Evolutionary conservation across 92 coral and sea anemone species (phyloP), one percentile per base, ranked within the genome.

Genomic region (Virgularia gustaviana): DNA sequence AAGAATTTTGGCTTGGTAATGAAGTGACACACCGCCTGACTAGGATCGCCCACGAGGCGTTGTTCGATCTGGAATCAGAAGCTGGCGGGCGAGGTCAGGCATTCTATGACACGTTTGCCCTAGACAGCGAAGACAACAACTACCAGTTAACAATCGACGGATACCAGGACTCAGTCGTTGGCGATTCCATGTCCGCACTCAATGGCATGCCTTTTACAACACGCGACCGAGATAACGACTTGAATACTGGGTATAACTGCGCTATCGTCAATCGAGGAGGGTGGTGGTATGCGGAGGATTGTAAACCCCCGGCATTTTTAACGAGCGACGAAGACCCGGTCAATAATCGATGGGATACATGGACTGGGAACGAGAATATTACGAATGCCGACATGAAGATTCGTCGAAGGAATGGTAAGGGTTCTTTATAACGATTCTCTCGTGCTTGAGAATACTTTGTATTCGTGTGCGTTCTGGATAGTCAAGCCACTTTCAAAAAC

Each of bases 1-100:
- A 79, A 12, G 75, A 79, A 36, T 88, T 88, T 83, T 88, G 96
- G 96, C 90, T 88, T 20, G 96, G 96, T 9, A 82, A 86, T 47
- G 90, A 88, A 24, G 75, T 78, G 22, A 79, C 85, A 22, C 88
- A 88, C 58, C 81, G 90, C 16, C 79, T 88, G n/a, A 85, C 86
- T 0, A 68, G 85, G 5, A 52, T 79, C 0, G 34, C 62, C 20
- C 73, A 76, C 33, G 71, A 81, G 57, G 73, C 73, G 20, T 79
- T 88, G 32, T 65, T 65, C 12, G 72, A 65, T 42, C 11, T 65
- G 15, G 36, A 42, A 29, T 65, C 72, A 22, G 16, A n/a, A 3
- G 23, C 53, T 22, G 87, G 83, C 16, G 65, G 49, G 34, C 71
- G 55, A 7, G 33, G 43, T 22, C 36, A 71, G 16, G 80, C 79